phyloP scores from a whole-genome alignment of 2,888 invertebrate genomes.

The Hydroisotoma schaefferi region DNA sequence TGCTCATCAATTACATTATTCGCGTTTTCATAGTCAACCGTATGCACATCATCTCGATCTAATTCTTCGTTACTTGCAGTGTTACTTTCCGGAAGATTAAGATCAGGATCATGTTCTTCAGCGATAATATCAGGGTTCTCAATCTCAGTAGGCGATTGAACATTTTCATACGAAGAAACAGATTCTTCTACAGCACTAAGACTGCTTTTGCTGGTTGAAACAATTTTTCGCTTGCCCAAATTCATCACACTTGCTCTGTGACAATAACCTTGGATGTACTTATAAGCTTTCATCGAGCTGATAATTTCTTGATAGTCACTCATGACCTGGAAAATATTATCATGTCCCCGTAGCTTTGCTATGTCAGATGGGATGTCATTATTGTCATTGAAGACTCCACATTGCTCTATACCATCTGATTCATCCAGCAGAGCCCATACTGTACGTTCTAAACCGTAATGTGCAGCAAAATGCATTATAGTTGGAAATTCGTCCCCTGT shows the following conservation, averaged over 20 bases:
- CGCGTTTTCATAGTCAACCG: too few relatives aligned
- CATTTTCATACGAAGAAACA: conserved; percentile 3
- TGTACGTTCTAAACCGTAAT: conserved; percentile 43
- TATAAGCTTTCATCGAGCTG: conserved; percentile 31
- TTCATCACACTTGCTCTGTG: conserved; percentile 11
- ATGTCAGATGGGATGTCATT: conserved; percentile 41
- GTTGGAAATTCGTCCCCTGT: conserved; percentile 42
- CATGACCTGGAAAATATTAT: conserved; percentile 30
- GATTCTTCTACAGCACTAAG: not conserved
- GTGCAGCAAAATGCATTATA: conserved; percentile 46
- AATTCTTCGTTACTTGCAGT: too few relatives aligned
- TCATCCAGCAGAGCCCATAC: conserved; percentile 41
- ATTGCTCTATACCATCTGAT: conserved; percentile 44
- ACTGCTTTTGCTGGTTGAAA: not conserved
- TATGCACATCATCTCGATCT: too few relatives aligned
- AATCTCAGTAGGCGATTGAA: not conserved
- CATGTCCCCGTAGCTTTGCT: conserved; percentile 31
- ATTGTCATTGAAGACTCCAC: conserved; percentile 32
- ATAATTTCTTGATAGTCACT: conserved; percentile 42
- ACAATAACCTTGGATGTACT: conserved; percentile 35
- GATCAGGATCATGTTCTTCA: not conserved
- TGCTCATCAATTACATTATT: not conserved
- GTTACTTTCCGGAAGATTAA: not conserved
- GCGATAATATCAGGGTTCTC: not conserved
- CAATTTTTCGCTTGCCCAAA: not conserved